phyloP scores from a whole-genome alignment of 37 sponge, comb jelly and placozoan genomes.

The Petrosia ficiformis region DNA sequence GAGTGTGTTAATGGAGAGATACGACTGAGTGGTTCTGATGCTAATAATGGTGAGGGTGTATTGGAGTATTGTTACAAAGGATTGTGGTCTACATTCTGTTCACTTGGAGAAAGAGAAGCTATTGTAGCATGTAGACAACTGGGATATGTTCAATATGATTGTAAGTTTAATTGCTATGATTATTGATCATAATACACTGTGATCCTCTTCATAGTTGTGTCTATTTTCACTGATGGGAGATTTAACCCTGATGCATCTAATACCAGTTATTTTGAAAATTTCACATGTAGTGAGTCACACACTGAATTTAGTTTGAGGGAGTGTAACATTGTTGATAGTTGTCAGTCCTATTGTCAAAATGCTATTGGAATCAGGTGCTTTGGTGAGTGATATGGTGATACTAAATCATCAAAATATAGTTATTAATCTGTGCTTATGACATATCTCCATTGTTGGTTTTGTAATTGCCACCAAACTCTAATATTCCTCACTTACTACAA shows the following conservation, averaged over 20 bases:
- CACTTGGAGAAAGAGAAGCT: slow-evolving; percentile 1
- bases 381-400: background rate
- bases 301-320: background rate
- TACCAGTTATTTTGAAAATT: background rate
- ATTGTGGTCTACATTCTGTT: background rate
- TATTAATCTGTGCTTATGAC: no score
- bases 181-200: background rate
- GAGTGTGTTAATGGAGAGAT: background rate
- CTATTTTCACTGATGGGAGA: slow-evolving; percentile 3
- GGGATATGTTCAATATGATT: background rate
- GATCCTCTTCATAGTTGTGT: background rate
- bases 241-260: background rate
- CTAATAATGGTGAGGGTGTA: background rate
- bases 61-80: slow-evolving; percentile 4
- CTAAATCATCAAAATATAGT: no score
- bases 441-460: no score
- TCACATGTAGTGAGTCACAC: background rate
- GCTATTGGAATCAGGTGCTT: slow-evolving; percentile 2
- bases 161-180: background rate
- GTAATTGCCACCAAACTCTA: no score
- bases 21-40: background rate
- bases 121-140: slow-evolving; percentile 5
- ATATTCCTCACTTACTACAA: no score
- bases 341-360: background rate
- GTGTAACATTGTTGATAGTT: slow-evolving; percentile 1